phyloP scores from a whole-genome alignment of 2,113 vertebrate species.

The Sapajus apella region DNA sequence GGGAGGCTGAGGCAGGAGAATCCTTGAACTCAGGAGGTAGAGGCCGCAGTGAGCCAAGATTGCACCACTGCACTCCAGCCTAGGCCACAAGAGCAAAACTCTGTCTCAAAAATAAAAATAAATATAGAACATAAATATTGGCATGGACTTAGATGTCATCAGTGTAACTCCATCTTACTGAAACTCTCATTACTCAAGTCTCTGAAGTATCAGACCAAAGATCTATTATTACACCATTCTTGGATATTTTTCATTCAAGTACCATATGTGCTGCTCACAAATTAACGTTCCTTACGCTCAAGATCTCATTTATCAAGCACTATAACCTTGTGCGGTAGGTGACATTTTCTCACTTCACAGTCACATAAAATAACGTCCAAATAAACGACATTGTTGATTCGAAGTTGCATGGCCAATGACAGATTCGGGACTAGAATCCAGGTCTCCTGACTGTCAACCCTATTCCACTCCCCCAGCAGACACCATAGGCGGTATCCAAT shows the following conservation, averaged over 20 bases:
- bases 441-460: neutral
- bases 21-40: neutral
- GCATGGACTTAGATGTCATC: neutral
- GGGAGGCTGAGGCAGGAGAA: neutral
- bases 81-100: neutral
- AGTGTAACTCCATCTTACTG: neutral
- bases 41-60: neutral
- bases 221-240: neutral
- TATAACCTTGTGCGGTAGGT: neutral
- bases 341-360: constrained; percentile 12
- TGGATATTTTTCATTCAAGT: neutral
- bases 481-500: neutral
- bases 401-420: neutral
- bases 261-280: neutral
- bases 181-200: neutral
- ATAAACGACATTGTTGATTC: neutral
- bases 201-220: neutral
- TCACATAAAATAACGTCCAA: neutral
- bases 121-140: neutral
- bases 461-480: neutral
- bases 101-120: neutral
- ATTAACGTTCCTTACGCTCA: neutral
- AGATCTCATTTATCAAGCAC: neutral
- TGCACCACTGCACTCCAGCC: neutral
- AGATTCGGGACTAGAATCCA: neutral